phyloP scores from a whole-genome alignment of 2,888 invertebrate genomes.

The Ramazzottius varieornatus region DNA sequence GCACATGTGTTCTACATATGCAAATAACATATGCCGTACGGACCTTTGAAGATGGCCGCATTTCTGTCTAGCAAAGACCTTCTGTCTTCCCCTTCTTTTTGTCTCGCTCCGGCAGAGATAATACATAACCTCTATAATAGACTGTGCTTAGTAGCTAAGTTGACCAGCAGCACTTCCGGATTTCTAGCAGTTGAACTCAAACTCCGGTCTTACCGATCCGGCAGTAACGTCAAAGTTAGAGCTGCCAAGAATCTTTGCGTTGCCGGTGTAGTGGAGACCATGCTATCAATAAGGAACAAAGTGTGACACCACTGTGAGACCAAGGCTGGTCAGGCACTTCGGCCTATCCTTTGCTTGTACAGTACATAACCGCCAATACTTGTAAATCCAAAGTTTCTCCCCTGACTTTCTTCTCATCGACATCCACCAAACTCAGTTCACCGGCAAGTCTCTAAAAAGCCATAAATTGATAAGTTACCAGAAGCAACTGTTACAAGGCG shows the following conservation, averaged over 20 bases:
- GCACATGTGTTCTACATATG: too few species aligned
- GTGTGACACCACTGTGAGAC: neutral
- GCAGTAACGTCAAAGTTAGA: conserved; percentile 45
- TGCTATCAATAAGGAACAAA: conserved; percentile 32
- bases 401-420: conserved; percentile 48
- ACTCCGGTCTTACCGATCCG: too few species aligned
- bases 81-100: conserved; percentile 63
- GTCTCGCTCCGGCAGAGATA: conserved; percentile 68
- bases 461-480: neutral
- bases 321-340: neutral
- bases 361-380: too few species aligned
- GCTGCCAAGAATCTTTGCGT: conserved; percentile 47
- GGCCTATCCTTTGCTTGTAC: neutral
- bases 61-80: conserved; percentile 63
- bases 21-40: too few species aligned
- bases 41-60: conserved; percentile 51
- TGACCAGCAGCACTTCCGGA: too few species aligned
- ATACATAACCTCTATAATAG: conserved; percentile 55
- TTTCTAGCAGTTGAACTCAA: too few species aligned
- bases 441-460: conserved; percentile 38
- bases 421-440: conserved; percentile 54
- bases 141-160: too few species aligned
- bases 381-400: conserved; percentile 63
- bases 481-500: too few species aligned
- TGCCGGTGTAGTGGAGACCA: conserved; percentile 52